Percentiles rank a stretch among this genome's conserved stretches.
These are phyloP conservation scores for Cheilosia vulpina DNA, from an alignment of 2,888 invertebrate genomes.

Conservation along the genomic window DNA sequence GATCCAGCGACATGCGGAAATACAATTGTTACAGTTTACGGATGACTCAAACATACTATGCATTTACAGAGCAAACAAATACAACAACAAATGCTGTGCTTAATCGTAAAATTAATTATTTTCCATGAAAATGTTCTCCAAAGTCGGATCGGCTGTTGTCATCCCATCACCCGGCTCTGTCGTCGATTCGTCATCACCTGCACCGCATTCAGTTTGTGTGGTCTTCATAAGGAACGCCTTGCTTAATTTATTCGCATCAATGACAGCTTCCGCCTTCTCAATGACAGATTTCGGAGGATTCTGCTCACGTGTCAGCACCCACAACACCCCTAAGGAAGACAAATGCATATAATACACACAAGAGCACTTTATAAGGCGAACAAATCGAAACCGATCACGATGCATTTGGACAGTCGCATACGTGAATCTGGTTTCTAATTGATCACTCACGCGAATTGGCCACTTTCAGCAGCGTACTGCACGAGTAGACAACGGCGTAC, in stretches of 20 bases:
- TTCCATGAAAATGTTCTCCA: not conserved
- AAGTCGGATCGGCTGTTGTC: slow-evolving; percentile 14
- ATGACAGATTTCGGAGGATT: slow-evolving; percentile 77
- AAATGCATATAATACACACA: slow-evolving; percentile 63
- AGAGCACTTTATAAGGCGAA: not conserved
- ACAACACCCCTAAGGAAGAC: slow-evolving; percentile 48
- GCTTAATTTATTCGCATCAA: slow-evolving; percentile 78
- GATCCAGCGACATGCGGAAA: no score
- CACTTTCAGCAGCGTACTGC: slow-evolving; percentile 80
- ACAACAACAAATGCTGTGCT: not conserved
- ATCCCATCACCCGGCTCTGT: not conserved
- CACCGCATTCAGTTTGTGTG: slow-evolving; percentile 78
- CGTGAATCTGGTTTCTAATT: slow-evolving; percentile 25
- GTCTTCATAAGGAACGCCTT: slow-evolving; percentile 78
- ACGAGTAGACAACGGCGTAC: slow-evolving; percentile 87
- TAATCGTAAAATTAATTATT: not conserved
- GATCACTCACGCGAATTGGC: slow-evolving; percentile 80
- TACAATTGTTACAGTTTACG: no score
- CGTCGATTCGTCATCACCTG: slow-evolving; percentile 36
- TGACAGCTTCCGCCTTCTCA: slow-evolving; percentile 77
- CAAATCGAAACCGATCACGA: not conserved
- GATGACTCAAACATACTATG: not conserved
- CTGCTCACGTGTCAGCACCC: slow-evolving; percentile 79
- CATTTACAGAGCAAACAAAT: not conserved
- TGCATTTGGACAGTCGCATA: slow-evolving; percentile 9